A percentile compares a stretch with the other conserved stretches of the same genome.
phyloP scores from a whole-genome alignment of 2,888 invertebrate species.

The Xiphydria camelus region DNA sequence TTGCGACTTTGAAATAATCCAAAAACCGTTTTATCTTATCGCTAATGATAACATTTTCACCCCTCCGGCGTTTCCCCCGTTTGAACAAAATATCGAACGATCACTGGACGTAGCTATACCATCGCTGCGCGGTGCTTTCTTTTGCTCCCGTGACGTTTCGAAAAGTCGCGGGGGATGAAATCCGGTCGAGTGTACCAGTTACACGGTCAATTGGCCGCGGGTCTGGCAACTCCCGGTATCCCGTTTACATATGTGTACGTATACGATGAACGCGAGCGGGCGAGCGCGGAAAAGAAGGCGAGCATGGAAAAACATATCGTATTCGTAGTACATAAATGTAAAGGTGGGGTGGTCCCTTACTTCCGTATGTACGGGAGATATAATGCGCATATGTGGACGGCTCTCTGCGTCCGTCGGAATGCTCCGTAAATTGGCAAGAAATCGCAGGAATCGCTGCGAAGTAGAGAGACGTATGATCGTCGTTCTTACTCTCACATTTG shows the following conservation, averaged over 20 bases:
- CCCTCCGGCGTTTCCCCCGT: too few species aligned
- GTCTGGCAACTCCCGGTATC: too few species aligned
- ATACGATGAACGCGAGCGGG: constrained; percentile 21
- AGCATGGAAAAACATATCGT: constrained; percentile 6
- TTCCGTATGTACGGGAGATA: constrained; percentile 23
- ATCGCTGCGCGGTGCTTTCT: too few species aligned
- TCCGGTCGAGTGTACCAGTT: constrained; percentile 31
- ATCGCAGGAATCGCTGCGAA: too few species aligned
- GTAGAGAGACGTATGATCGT: too few species aligned
- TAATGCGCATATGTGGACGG: constrained; percentile 24
- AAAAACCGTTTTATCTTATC: too few species aligned
- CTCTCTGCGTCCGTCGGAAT: constrained; percentile 25
- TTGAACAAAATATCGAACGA: too few species aligned
- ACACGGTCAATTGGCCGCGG: constrained; percentile 36
- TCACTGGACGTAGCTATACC: too few species aligned
- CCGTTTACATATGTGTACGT: too few species aligned
- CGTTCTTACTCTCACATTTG: too few species aligned
- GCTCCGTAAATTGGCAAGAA: constrained; percentile 29
- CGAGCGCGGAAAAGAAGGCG: constrained; percentile 15
- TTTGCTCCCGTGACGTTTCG: too few species aligned
- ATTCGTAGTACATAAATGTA: constrained; percentile 1
- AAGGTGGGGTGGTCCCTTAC: background rate
- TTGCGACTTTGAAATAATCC: too few species aligned
- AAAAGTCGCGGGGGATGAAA: constrained; percentile 4
- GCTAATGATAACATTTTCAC: background rate